These are phyloP conservation scores for Trissolcus basalis DNA, from an alignment of 1,140 invertebrate species.

Conservation along the genomic window DNA sequence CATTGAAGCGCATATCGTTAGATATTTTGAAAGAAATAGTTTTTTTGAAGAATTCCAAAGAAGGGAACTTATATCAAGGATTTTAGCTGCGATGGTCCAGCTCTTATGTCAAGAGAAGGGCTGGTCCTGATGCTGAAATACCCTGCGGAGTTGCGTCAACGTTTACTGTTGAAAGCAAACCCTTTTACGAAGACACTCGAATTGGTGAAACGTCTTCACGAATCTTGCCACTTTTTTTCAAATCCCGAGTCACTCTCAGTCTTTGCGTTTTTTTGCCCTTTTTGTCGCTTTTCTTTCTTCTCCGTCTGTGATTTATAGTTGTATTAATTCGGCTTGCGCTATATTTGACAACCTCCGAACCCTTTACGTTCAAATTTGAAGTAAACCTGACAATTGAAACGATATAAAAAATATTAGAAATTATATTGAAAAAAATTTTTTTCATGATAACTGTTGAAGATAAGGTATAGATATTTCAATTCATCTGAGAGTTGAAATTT, in stretches of 20 bases:
- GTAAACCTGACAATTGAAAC: slow-evolving; percentile 21
- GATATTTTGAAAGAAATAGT: not conserved
- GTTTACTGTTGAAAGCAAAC: slow-evolving; percentile 61
- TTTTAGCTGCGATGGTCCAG: slow-evolving; percentile 21
- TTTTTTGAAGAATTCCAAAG: not conserved
- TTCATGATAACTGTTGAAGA: too few relatives aligned
- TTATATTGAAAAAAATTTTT: too few relatives aligned
- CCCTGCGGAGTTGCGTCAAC: slow-evolving; percentile 73
- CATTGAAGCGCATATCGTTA: too few relatives aligned
- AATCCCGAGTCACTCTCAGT: slow-evolving; percentile 62
- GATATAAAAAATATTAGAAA: too few relatives aligned
- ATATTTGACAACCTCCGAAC: slow-evolving; percentile 39
- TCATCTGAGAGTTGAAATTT: slow-evolving; percentile 35
- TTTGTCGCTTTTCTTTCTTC: slow-evolving; percentile 30
- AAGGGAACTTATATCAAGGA: not conserved
- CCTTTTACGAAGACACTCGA: slow-evolving; percentile 30
- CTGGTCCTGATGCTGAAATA: slow-evolving; percentile 66
- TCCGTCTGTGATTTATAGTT: slow-evolving; percentile 68
- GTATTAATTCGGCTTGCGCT: slow-evolving; percentile 63
- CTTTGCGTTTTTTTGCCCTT: slow-evolving; percentile 19
- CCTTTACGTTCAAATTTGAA: slow-evolving; percentile 18
- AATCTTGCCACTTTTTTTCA: slow-evolving; percentile 49
- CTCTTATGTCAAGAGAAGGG: slow-evolving; percentile 59
- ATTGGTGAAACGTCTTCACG: slow-evolving; percentile 50
- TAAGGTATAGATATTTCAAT: too few relatives aligned